These are phyloP conservation scores for Champsocephalus gunnari DNA, from an alignment of 2,797 vertebrate genomes.

Conservation along the genomic window DNA sequence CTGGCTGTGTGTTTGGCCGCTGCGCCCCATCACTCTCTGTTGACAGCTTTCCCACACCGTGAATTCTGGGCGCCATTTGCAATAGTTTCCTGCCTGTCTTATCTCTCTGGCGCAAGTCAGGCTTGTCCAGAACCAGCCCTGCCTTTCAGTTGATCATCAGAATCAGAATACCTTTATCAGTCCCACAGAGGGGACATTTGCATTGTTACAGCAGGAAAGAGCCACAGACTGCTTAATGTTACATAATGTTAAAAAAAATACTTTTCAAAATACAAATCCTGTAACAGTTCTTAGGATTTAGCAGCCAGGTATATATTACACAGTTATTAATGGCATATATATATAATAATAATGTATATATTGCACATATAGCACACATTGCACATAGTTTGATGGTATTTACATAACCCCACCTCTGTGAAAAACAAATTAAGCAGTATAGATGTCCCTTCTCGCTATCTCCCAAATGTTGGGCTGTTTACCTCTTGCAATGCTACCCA, in stretches of 20 bases:
- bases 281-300: too few relatives aligned
- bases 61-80: constrained; percentile 76
- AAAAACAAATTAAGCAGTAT: constrained; percentile 70
- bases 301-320: too few relatives aligned
- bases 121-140: constrained; percentile 57
- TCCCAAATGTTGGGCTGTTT: constrained; percentile 37
- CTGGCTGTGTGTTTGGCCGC: constrained; percentile 64
- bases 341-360: too few relatives aligned
- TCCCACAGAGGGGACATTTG: too few relatives aligned
- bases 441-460: constrained; percentile 59
- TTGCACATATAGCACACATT: too few relatives aligned
- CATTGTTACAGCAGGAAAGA: too few relatives aligned
- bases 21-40: constrained; percentile 71
- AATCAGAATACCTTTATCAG: too few relatives aligned
- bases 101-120: constrained; percentile 70
- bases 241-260: too few relatives aligned
- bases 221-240: too few relatives aligned
- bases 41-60: constrained; percentile 76
- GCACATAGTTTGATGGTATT: too few relatives aligned
- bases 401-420: constrained; percentile 65
- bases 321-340: too few relatives aligned
- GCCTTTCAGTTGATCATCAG: constrained; percentile 57
- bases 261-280: too few relatives aligned
- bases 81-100: constrained; percentile 65
- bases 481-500: constrained; percentile 62